These are phyloP conservation scores for Scytalopus superciliaris DNA, from an alignment of 2,113 vertebrate species.

Conservation along the genomic window DNA sequence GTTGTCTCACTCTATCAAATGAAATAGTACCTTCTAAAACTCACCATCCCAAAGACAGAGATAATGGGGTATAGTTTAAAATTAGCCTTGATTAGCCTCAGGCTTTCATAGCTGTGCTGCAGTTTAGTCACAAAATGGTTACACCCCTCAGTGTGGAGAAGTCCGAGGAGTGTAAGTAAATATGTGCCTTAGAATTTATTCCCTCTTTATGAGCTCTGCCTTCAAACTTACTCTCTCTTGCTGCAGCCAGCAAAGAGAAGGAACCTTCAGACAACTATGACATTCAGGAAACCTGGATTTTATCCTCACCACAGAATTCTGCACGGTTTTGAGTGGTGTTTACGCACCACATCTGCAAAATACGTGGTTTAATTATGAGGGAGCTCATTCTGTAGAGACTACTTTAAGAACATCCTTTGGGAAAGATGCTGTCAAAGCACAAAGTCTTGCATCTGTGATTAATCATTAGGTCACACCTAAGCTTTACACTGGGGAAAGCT, in stretches of 20 bases:
- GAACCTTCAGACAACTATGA: not conserved
- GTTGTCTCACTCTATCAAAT: not conserved
- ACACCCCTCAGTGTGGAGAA: not conserved
- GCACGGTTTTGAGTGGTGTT: not conserved
- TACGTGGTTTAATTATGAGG: not conserved
- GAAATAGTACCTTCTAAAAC: conserved; percentile 28
- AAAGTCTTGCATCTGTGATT: not conserved
- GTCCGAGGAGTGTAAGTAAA: accelerated
- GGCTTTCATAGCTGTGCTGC: not conserved
- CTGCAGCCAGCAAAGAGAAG: not conserved
- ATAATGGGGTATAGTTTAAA: not conserved
- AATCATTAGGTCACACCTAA: not conserved
- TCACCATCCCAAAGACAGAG: not conserved
- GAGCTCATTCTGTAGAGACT: not conserved
- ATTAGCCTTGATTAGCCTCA: not conserved
- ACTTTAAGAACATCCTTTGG: not conserved
- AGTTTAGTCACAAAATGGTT: not conserved
- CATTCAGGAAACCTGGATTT: not conserved
- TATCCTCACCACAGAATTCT: not conserved
- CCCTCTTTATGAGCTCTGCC: not conserved
- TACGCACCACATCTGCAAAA: not conserved
- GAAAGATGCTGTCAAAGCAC: not conserved
- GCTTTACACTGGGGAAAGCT: not conserved
- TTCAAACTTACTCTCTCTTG: not conserved
- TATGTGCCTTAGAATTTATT: not conserved